Base-by-base conservation (phyloP, 2,888 invertebrate species). In the Agrilus cyanescens region DNA sequence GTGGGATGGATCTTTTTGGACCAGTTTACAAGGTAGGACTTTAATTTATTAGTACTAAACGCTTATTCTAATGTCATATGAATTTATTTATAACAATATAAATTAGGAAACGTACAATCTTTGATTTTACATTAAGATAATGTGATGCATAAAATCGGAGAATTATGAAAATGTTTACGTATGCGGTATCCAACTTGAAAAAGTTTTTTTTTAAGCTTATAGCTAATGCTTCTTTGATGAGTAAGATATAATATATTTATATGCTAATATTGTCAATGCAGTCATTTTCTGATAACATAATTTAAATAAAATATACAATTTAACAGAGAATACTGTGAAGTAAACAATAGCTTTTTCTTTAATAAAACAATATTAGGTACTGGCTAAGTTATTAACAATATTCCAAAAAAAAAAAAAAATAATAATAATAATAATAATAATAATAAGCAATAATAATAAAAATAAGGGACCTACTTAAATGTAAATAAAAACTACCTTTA, bases 251-350 rank as follows among this genome's bases (percentile, higher is more conserved):
- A 20, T 20, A 20, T 20, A 20, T 20, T 18, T 20, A 20, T 20
- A 7, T 20, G 20, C 20, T 20, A 20, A 20, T 20, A 20, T 20
- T 20, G 20, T 20, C 20, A 20, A 20, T 20, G 20, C 20, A 20
- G 20, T 20, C 20, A 20, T 20, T 20, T 20, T 20, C 20, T 20
- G 20, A 20, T 20, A 20, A 46, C 35, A 50, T 51, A 49, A 48
- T 47, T 46, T 51, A 51, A 50, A 49, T 47, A 50, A 43, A 48
- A 50, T 47, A 49, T 47, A 49, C 46, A 51, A 45, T 52, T 46
- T 52, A 54, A 50, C 42, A 51, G 20, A 20, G 54, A 62, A 62
- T 61, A 62, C 61, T 61, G 61, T 59, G 56, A 54, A 55, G 62
- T 62, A 61, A 61, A 52, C n/a, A 56, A 51, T 54, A 48, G 51